Conservation (phyloP, 2,797 vertebrate species). For the Enteromius viviparus region DNA sequence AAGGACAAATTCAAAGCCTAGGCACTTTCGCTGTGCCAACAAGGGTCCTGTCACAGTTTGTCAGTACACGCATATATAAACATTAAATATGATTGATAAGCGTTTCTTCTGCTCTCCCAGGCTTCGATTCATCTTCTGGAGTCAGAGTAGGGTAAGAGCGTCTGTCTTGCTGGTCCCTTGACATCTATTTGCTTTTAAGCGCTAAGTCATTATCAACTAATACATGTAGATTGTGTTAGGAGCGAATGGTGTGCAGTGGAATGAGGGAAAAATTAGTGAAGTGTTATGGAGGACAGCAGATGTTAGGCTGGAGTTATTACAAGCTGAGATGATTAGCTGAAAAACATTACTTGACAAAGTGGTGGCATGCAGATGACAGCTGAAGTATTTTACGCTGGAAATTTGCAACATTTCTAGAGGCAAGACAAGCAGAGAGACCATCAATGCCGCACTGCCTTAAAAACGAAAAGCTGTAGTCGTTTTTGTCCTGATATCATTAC, state of each 20-base stretch:
- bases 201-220: constrained; percentile 97
- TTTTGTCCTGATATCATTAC: constrained; percentile 33
- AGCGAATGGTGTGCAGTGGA: constrained; percentile 92
- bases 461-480: constrained; percentile 3
- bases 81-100: constrained; percentile 92
- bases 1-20: constrained; percentile 31
- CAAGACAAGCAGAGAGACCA: constrained; percentile 56
- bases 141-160: constrained; percentile 84
- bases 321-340: constrained; percentile 91
- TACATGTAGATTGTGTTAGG: constrained; percentile 96
- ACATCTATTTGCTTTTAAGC: constrained; percentile 97
- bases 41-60: constrained; percentile 70
- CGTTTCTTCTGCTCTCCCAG: constrained; percentile 85
- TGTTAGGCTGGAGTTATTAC: constrained; percentile 94
- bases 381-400: constrained; percentile 69
- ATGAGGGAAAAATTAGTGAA: constrained; percentile 94
- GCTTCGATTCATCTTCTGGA: constrained; percentile 92
- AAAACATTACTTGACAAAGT: constrained; percentile 81
- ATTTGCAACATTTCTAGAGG: constrained; percentile 72
- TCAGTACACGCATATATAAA: constrained; percentile 83
- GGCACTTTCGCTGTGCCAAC: constrained; percentile 32
- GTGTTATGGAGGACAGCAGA: constrained; percentile 97
- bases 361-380: constrained; percentile 72
- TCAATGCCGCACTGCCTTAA: constrained; percentile 34
- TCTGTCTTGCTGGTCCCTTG: constrained; percentile 83